These are phyloP conservation scores for Nannoperca australis DNA, from an alignment of 2,797 vertebrate genomes.

Conservation along the genomic window DNA sequence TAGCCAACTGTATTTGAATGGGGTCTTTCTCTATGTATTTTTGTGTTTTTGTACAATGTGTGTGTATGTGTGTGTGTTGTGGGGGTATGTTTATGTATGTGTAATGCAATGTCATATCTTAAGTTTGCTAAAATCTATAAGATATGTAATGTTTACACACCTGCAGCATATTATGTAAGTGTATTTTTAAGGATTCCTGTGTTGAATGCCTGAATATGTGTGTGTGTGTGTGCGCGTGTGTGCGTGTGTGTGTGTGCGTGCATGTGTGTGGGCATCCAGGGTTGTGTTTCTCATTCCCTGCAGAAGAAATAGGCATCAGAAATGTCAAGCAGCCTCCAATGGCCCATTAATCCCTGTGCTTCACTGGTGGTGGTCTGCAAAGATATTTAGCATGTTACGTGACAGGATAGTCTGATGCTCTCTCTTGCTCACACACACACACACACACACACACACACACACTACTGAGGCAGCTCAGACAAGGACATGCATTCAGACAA, in stretches of 20 bases:
- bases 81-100: not conserved
- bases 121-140: not conserved
- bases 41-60: not conserved
- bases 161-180: constrained; percentile 8
- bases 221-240: constrained; percentile 2
- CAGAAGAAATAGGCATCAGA: constrained; percentile 51
- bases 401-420: constrained; percentile 45
- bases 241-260: not conserved
- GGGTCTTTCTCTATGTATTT: not conserved
- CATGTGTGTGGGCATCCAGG: not conserved
- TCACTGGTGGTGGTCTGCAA: constrained; percentile 52
- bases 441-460: constrained; percentile 12
- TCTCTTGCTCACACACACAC: not conserved
- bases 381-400: constrained; percentile 64
- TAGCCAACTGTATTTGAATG: not conserved
- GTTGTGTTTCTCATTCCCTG: constrained; percentile 52
- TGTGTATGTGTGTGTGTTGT: constrained; percentile 15
- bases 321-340: constrained; percentile 70
- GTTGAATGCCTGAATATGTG: constrained; percentile 6
- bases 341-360: constrained; percentile 66
- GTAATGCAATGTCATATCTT: not conserved
- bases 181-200: constrained; percentile 1
- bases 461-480: not conserved
- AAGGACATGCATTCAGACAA: constrained; percentile 32
- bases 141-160: constrained; percentile 5